Evolutionary conservation across 2,113 vertebrate species (phyloP).

Genomic region (Rhinoptilus africanus): DNA sequence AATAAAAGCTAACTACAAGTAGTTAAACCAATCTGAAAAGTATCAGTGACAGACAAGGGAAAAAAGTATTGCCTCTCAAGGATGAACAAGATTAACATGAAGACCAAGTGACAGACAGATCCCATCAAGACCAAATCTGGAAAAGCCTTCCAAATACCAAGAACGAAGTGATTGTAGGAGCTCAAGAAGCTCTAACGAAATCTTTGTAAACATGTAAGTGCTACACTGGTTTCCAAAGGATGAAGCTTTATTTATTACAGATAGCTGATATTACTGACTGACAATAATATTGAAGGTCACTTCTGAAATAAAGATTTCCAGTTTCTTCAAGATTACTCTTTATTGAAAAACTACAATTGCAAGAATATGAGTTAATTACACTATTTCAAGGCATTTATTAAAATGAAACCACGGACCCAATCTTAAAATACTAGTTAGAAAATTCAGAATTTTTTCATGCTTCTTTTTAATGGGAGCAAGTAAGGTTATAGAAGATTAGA

Average conservation of each 20-base stretch:
- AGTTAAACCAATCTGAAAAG: neutral
- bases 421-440: neutral
- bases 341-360: neutral
- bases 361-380: neutral
- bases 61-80: neutral
- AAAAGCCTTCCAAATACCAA: neutral
- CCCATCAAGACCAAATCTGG: neutral
- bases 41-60: neutral
- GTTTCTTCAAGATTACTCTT: neutral
- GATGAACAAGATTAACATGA: slow-evolving; percentile 5
- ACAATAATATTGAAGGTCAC: neutral
- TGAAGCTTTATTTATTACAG: neutral
- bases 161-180: neutral
- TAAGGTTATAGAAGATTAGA: neutral
- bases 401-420: neutral
- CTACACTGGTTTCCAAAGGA: neutral
- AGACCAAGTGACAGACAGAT: slow-evolving; percentile 20
- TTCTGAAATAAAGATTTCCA: neutral
- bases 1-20: neutral
- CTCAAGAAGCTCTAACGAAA: neutral
- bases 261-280: neutral
- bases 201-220: neutral
- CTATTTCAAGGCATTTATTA: neutral
- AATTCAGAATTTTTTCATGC: neutral
- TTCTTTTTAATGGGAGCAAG: neutral